Base-by-base conservation (phyloP, 92 coral and sea anemone genomes). In the Parazoanthus swiftii region DNA sequence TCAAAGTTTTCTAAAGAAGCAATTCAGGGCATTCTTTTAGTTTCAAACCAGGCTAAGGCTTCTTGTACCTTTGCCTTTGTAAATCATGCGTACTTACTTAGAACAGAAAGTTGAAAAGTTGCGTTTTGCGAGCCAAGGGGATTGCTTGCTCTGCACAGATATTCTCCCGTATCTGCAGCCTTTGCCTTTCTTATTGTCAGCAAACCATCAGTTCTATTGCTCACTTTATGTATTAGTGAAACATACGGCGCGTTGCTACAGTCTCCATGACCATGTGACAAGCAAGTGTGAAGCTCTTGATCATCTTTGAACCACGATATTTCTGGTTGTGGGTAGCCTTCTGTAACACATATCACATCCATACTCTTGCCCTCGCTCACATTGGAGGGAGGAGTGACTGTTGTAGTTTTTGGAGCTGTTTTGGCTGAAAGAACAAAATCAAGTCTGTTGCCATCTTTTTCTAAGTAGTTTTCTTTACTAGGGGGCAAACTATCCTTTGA, bases 91-190 rank as follows among this genome's bases (percentile, higher is more conserved):
- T 68, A 77, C 93, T 91, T 91, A 91, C 93, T 23, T 3, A 48
- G 54, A 81, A 89, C 86, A 0, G 72, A 85, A 16, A 86, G 88
- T 43, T 46, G 51, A 6, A 59, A 29, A 8, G 76, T 78, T 66
- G 39, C 73, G 58, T 77, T 74, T 68, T 88, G 59, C 51, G 89
- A 33, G 21, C 90, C 86, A 71, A 82, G 48, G 15, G 85, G 63
- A 38, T 91, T 91, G n/a, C 21, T 81, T 0, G 93, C 89, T 35
- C 6, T 39, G 74, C 93, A 91, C 37, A 81, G 58, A 65, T 91
- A 91, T 8, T 37, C 59, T 42, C 91, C 93, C 20, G 65, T 85
- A 85, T 88, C 91, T 0, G 58, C 59, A 11, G 50, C 79, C 65
- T 63, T 89, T 23, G 90, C 86, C 36, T 73, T 48, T 15, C 1